phyloP scores from a whole-genome alignment of 2,113 vertebrate species.

The Pseudopipra pipra region DNA sequence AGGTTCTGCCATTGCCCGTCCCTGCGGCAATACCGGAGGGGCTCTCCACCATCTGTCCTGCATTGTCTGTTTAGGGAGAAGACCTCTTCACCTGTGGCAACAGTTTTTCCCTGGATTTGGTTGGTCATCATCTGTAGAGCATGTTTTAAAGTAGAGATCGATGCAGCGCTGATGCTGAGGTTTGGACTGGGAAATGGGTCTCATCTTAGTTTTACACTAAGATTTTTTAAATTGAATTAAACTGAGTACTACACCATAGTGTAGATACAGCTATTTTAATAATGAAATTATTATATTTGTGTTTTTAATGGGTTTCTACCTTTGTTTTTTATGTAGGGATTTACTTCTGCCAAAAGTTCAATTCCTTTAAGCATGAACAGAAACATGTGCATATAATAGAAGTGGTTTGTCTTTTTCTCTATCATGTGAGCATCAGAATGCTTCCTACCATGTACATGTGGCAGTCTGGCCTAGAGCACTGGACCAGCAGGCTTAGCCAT shows the following conservation, averaged over 20 bases:
- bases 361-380: not conserved
- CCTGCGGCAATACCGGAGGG: not conserved
- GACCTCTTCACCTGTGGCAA: constrained; percentile 27
- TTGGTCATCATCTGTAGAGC: constrained; percentile 24
- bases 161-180: constrained; percentile 34
- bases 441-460: not conserved
- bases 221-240: constrained; percentile 33
- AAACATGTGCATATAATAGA: not conserved
- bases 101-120: constrained; percentile 39
- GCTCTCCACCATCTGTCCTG: not conserved
- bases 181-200: constrained; percentile 23
- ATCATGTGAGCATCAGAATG: not conserved
- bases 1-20: not conserved
- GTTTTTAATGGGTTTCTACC: constrained; percentile 49
- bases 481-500: not conserved
- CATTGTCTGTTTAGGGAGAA: not conserved
- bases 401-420: not conserved
- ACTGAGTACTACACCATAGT: constrained; percentile 56
- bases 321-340: constrained; percentile 51
- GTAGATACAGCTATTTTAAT: constrained; percentile 46
- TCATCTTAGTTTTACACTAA: constrained; percentile 31
- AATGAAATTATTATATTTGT: not conserved
- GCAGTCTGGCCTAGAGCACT: not conserved
- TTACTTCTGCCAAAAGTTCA: constrained; percentile 34
- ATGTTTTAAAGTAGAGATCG: constrained; percentile 11